Evolutionary conservation across 2,113 vertebrate genomes (phyloP).

Genomic region (Stercorarius parasiticus): DNA sequence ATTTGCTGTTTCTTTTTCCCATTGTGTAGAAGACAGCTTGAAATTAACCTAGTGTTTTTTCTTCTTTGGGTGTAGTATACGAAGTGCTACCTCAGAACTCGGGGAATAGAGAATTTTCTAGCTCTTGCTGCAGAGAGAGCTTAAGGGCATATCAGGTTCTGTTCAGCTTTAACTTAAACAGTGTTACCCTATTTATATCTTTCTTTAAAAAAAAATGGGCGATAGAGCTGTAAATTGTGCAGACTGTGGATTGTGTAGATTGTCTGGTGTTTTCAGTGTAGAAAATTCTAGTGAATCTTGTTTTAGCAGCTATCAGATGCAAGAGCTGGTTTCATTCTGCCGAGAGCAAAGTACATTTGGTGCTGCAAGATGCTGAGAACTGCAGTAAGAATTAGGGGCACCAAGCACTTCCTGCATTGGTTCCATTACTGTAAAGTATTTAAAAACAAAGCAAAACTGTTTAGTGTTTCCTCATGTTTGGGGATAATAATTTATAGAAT

Average conservation of each 20-base stretch:
- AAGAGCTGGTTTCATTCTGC: conserved; percentile 9
- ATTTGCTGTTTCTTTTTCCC: not conserved
- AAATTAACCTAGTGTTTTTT: conserved; percentile 7
- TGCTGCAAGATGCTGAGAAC: not conserved
- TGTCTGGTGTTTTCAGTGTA: conserved; percentile 20
- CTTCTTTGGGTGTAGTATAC: not conserved
- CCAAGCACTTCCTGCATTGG: not conserved
- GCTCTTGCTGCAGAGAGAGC: not conserved
- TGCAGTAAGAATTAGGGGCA: not conserved
- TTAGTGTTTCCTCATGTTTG: not conserved
- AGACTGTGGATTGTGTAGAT: conserved; percentile 20
- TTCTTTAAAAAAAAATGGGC: not conserved
- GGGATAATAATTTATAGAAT: not conserved
- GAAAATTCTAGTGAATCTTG: conserved; percentile 10
- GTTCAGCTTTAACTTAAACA: conserved; percentile 23
- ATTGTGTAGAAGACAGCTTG: not conserved
- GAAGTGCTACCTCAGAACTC: not conserved
- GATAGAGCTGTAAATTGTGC: conserved; percentile 11
- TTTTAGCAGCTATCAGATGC: conserved; percentile 4
- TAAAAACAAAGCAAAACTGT: not conserved
- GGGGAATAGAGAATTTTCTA: not conserved
- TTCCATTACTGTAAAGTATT: not conserved
- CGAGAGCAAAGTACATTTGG: not conserved
- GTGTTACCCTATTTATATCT: conserved; percentile 20
- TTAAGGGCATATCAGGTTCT: conserved; percentile 8